phyloP scores from a whole-genome alignment of 1,140 invertebrate genomes.

The Coptotermes formosanus region DNA sequence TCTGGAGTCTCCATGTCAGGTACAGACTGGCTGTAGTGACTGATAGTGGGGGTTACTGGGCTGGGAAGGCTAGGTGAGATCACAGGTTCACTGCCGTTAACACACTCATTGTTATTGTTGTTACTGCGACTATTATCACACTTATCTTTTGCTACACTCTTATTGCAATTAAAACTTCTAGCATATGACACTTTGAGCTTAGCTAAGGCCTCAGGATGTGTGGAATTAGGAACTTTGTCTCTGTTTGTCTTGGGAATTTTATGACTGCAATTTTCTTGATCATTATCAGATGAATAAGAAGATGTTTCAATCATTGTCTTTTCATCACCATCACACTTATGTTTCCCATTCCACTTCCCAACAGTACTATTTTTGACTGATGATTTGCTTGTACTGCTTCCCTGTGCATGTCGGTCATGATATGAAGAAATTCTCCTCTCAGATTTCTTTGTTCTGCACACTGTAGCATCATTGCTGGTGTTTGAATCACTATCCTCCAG shows the following conservation, averaged over 20 bases:
- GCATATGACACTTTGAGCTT: slow-evolving; percentile 15
- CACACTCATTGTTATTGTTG: background rate
- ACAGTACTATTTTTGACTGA: background rate
- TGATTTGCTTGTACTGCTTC: background rate
- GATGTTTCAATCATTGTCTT: slow-evolving; percentile 18
- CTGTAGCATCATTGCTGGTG: background rate
- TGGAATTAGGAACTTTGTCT: slow-evolving; percentile 24
- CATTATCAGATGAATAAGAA: slow-evolving; percentile 22
- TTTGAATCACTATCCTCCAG: background rate
- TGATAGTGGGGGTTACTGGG: background rate
- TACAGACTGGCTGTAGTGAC: background rate
- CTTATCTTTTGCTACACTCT: background rate
- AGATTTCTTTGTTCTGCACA: background rate
- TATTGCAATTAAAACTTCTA: slow-evolving; percentile 9
- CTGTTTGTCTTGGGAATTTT: background rate
- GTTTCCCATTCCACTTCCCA: background rate
- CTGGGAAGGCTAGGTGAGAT: background rate
- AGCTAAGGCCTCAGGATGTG: slow-evolving; percentile 22
- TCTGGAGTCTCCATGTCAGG: slow-evolving; percentile 28
- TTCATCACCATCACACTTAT: background rate
- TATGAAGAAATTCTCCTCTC: background rate
- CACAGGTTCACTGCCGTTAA: background rate
- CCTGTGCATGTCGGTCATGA: background rate
- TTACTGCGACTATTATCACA: slow-evolving; percentile 1
- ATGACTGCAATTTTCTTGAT: slow-evolving; percentile 10